These are phyloP conservation scores for Geococcyx californianus DNA, from an alignment of 2,113 vertebrate genomes.

Conservation along the genomic window DNA sequence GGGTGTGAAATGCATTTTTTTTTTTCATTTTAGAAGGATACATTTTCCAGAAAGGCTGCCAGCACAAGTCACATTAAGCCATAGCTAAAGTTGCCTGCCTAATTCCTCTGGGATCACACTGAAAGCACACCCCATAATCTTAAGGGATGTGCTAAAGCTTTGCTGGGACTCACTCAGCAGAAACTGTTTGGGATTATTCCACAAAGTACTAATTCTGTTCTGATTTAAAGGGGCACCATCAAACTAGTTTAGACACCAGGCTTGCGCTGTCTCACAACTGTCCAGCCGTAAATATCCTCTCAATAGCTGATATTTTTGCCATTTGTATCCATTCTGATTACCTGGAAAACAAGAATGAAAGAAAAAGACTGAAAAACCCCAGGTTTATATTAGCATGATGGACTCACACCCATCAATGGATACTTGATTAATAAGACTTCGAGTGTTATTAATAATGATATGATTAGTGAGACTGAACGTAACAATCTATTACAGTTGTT, in stretches of 20 bases:
- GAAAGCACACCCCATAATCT: constrained; percentile 64
- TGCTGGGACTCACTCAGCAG: constrained; percentile 69
- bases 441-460: not conserved
- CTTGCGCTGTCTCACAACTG: not conserved
- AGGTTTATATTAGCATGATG: not conserved
- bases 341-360: constrained; percentile 13
- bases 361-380: not conserved
- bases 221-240: constrained; percentile 48
- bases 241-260: not conserved
- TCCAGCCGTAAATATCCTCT: not conserved
- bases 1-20: not conserved
- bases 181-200: constrained; percentile 62
- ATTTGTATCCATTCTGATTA: not conserved
- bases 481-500: not conserved
- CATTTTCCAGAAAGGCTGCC: constrained; percentile 29
- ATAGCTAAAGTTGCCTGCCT: constrained; percentile 54
- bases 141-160: constrained; percentile 68
- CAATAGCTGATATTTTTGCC: not conserved
- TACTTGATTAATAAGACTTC: not conserved
- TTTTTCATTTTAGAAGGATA: constrained; percentile 47
- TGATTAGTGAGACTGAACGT: not conserved
- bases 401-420: not conserved
- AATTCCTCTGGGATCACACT: constrained; percentile 62
- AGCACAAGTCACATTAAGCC: constrained; percentile 58
- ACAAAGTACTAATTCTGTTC: constrained; percentile 54